Conservation (phyloP, 1,140 invertebrate genomes). For the Drosophila tani region DNA sequence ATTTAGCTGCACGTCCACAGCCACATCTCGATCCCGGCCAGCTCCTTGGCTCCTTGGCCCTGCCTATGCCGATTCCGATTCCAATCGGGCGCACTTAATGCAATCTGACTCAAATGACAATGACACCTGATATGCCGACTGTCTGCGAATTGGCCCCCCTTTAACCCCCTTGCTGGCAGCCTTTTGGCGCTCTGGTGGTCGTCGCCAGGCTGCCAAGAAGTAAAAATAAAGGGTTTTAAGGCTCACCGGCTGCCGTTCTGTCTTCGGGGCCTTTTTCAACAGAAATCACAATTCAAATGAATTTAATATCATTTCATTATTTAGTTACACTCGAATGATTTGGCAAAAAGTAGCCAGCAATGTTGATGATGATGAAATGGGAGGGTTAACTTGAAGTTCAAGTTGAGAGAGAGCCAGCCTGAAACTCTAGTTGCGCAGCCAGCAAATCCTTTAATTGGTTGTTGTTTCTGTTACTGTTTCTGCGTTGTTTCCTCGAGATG, state of each 20-base stretch:
- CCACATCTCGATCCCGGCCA: constrained; percentile 10
- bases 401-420: constrained; percentile 17
- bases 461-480: constrained; percentile 44
- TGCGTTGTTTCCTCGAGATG: constrained; percentile 25
- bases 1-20: constrained; percentile 14
- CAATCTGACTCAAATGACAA: constrained; percentile 84
- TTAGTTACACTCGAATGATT: constrained; percentile 84
- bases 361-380: constrained; percentile 28
- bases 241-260: constrained; percentile 41
- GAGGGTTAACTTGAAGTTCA: constrained; percentile 12
- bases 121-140: constrained; percentile 83
- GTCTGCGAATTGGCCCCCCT: constrained; percentile 26
- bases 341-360: constrained; percentile 74
- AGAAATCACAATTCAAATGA: constrained; percentile 85
- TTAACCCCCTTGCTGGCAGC: background rate
- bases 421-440: constrained; percentile 50
- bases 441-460: constrained; percentile 79
- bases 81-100: constrained; percentile 78
- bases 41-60: constrained; percentile 2
- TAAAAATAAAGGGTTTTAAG: constrained; percentile 54
- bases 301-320: constrained; percentile 85
- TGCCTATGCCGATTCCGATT: constrained; percentile 66
- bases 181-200: constrained; percentile 62
- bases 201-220: constrained; percentile 34
- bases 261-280: constrained; percentile 68